Percentiles rank a stretch among this genome's conserved stretches.
phyloP scores from a whole-genome alignment of 2,797 vertebrate species.

The Natrix natrix region DNA sequence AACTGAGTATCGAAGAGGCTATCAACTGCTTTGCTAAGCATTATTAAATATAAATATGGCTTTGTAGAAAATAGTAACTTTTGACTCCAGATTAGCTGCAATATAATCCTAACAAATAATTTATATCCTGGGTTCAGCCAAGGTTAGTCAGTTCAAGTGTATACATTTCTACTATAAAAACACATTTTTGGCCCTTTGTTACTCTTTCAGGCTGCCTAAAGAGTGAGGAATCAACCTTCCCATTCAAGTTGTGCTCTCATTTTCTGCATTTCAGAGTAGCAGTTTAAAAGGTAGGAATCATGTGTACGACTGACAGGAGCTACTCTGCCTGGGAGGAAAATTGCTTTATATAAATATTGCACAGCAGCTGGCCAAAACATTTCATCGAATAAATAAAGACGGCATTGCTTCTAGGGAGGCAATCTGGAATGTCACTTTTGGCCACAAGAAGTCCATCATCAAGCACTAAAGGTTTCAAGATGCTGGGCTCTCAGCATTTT shows the following conservation, averaged over 20 bases:
- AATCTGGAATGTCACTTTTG: constrained; percentile 47
- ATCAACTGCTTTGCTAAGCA: neutral
- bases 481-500: constrained; percentile 71
- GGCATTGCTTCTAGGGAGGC: constrained; percentile 62
- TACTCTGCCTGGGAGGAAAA: neutral
- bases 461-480: constrained; percentile 54
- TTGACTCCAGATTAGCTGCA: neutral
- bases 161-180: neutral
- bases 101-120: neutral
- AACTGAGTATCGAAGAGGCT: neutral
- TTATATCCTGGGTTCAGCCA: neutral
- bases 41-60: constrained; percentile 21
- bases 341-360: constrained; percentile 55
- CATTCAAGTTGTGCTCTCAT: neutral
- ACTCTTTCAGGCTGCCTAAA: neutral
- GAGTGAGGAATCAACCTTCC: neutral
- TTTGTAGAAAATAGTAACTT: constrained; percentile 11
- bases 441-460: neutral
- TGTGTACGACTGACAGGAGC: neutral
- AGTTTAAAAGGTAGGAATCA: neutral
- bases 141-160: neutral
- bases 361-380: constrained; percentile 9
- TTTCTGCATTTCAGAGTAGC: neutral
- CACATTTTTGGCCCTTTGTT: neutral
- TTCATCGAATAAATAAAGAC: constrained; percentile 70